Base-by-base conservation (phyloP, 2,797 vertebrate genomes). In the Sparidentex hasta region DNA sequence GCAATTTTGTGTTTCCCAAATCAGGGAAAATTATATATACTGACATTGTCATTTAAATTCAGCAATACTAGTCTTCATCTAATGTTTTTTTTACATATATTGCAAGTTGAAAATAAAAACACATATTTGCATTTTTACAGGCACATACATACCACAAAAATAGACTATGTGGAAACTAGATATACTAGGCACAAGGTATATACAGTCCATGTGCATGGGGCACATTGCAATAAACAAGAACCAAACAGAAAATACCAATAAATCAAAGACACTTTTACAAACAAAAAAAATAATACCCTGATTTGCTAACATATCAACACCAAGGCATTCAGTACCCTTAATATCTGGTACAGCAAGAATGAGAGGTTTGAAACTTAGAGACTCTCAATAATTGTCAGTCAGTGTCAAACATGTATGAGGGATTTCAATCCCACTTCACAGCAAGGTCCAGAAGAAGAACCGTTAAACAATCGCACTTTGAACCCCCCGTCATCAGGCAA, bases 131-230 rank as follows among this genome's bases (percentile, higher is more conserved):
- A 93, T 94, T 94, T 94, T 92, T 94, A 95, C 93, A 95, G 95
- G 94, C 94, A 95, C 93, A 90, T 92, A 94, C 92, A 94, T 93
- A 95, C 91, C 94, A 95, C 95, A 94, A 94, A 95, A 95, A 95
- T 94, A 94, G 93, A 95, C 94, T 94, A 94, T 94, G 94, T 95
- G 92, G 92, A 95, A 94, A 96, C 94, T 94, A 96, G 88, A 92
- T 93, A 91, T 94, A 95, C 95, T 94, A 96, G 95, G 95, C 95
- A 96, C 95, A 95, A 94, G 93, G 93, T 95, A 95, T 95, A 92
- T 95, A 96, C 90, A 95, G 93, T 94, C 93, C 89, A 74, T 95
- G 94, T 95, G 95, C 95, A 91, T 91, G 90, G 94, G 93, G 93
- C 93, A 95, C 94, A 93, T 93, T 93, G 87, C 93, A 92, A 91